These are phyloP conservation scores for Agrypnus murinus DNA, from an alignment of 2,888 invertebrate species.

Conservation along the genomic window DNA sequence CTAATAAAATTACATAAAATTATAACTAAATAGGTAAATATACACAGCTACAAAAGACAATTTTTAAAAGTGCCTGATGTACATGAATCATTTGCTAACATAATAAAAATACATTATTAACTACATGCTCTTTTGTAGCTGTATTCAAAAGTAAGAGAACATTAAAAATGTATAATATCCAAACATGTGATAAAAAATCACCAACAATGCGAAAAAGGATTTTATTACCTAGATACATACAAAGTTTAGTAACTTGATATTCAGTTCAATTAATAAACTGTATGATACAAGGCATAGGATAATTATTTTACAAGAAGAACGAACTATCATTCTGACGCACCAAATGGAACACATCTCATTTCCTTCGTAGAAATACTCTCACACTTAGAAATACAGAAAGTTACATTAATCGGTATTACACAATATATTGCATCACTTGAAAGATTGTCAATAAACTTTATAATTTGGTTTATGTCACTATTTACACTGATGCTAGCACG, in stretches of 20 bases:
- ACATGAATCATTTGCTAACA: constrained; percentile 15
- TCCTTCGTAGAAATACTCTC: constrained; percentile 36
- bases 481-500: constrained; percentile 63
- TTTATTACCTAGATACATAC: constrained; percentile 51
- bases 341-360: constrained; percentile 46
- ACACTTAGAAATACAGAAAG: constrained; percentile 51
- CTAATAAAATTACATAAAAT: constrained; percentile 38
- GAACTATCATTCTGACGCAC: constrained; percentile 46
- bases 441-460: constrained; percentile 63
- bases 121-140: constrained; percentile 2
- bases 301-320: constrained; percentile 48
- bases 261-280: constrained; percentile 52
- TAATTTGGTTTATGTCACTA: constrained; percentile 46
- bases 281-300: constrained; percentile 51
- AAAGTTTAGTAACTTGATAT: constrained; percentile 52
- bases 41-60: constrained; percentile 21
- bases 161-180: constrained; percentile 10
- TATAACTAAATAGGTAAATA: constrained; percentile 25
- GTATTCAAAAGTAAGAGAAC: constrained; percentile 14
- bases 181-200: constrained; percentile 41
- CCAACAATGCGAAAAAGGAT: constrained; percentile 47
- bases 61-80: constrained; percentile 5
- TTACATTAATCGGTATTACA: constrained; percentile 53
- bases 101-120: constrained; percentile 9
- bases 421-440: constrained; percentile 66